phyloP scores from a whole-genome alignment of 2,797 vertebrate species.

The Spatula clypeata region DNA sequence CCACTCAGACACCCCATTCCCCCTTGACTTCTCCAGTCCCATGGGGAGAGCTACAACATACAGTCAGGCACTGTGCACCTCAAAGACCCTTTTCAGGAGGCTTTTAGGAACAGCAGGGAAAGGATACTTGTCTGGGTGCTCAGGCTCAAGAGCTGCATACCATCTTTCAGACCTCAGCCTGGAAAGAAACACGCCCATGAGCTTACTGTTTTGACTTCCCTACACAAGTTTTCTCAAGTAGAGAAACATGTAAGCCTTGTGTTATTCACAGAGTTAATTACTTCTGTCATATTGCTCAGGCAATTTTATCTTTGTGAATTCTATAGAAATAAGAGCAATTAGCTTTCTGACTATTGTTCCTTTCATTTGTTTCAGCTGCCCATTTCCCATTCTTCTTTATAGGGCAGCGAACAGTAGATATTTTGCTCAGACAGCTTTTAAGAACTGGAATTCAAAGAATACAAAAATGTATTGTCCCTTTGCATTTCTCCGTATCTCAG shows the following conservation, averaged over 20 bases:
- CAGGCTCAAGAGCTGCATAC: fast-evolving
- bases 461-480: background rate
- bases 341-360: constrained; percentile 9
- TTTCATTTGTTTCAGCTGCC: background rate
- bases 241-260: background rate
- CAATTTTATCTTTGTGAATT: constrained; percentile 28
- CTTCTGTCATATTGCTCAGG: background rate
- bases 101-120: background rate
- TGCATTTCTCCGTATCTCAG: background rate
- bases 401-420: background rate
- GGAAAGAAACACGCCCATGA: background rate
- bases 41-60: background rate
- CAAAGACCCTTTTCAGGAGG: background rate
- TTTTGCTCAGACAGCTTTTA: constrained; percentile 20
- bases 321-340: constrained; percentile 46
- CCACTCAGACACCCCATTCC: background rate
- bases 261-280: constrained; percentile 33
- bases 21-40: background rate
- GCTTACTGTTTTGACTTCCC: background rate
- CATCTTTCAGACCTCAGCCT: background rate
- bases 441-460: background rate
- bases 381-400: background rate
- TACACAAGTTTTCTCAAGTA: background rate
- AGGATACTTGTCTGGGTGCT: background rate
- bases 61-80: background rate